A percentile compares a stretch with the other conserved stretches of the same genome.
phyloP scores from a whole-genome alignment of 2,113 vertebrate genomes.

The Phylloscopus whistleri region DNA sequence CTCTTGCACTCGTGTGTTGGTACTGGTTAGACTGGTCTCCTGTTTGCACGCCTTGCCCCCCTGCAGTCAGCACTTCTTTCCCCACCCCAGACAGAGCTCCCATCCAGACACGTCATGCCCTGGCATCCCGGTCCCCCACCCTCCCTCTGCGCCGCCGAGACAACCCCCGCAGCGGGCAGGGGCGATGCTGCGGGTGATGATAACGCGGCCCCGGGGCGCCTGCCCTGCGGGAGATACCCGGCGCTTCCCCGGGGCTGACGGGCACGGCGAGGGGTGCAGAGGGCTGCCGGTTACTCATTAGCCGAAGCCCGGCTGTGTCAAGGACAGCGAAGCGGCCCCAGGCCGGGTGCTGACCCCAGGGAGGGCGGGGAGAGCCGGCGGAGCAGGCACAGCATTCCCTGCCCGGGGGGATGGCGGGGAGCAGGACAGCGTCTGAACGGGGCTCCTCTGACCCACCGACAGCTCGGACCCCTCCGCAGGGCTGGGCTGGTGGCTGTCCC shows the following conservation, averaged over 20 bases:
- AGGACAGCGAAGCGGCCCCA: background rate
- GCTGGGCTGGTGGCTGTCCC: accelerated
- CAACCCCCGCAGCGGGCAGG: background rate
- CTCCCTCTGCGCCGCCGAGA: background rate
- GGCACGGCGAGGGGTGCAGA: background rate
- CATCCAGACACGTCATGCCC: background rate
- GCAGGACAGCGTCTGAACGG: accelerated
- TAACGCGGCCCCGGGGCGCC: background rate
- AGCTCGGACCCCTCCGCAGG: accelerated
- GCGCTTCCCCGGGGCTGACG: accelerated
- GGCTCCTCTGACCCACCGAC: accelerated
- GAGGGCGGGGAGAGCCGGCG: background rate
- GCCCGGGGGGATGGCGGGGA: background rate
- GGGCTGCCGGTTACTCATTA: background rate
- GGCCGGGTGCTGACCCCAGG: background rate
- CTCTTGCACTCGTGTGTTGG: accelerated
- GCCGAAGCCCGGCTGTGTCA: accelerated
- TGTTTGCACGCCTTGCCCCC: background rate
- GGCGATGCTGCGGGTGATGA: background rate
- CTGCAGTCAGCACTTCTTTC: background rate
- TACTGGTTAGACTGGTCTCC: background rate
- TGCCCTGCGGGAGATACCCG: background rate
- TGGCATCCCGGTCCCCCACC: background rate
- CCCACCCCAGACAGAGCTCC: background rate
- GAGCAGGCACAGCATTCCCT: background rate